Evolutionary conservation across 2,888 invertebrate species (phyloP), one percentile per base, ranked within the genome.

Genomic region (Andrena trimmerana): DNA sequence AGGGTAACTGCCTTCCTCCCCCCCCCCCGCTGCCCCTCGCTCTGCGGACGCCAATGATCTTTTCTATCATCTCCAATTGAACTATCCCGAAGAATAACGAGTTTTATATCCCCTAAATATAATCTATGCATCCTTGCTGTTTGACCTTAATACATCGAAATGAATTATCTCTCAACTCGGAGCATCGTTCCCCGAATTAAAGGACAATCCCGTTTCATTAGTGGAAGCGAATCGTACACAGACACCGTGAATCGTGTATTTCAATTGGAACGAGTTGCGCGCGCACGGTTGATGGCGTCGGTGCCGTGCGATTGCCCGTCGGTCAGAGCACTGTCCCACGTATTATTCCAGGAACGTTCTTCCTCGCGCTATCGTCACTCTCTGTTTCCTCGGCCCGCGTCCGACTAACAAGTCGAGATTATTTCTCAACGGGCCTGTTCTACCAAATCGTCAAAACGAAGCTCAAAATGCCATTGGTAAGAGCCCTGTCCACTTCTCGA

Each of bases 381-480:
- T 31, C 6, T 2, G 13, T 60, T 16, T 5, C 5, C 27, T 54
- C 10, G 42, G 7, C 48, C 42, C 50, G 66, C 31, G 74, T 60
- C 52, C 78, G 71, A 84, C 78, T 48, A 52, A 33, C 31, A 33
- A 63, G 68, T 79, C 76, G 84, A 75, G 75, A 69, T 77, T 75
- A 42, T 57, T 82, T 79, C 20, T 73, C 73, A 27, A 74, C 72
- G 10, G 60, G 62, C 59, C 16, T 33, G 85, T 88, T 76, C 59
- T 29, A 75, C 20, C n/a, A 66, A 83, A 71, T 86, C 86, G 80
- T 72, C 90, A 90, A 90, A 87, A 92, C 92, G 91, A 90, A 90
- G 90, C 89, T 91, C 83, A 92, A 92, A 91, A 92, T 92, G 92
- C 90, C 91, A 89, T 78, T 92, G 90, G 92, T 92, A 78, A 92